Evolutionary conservation across 2,797 vertebrate genomes (phyloP).

Genomic region (Etheostoma perlongum): DNA sequence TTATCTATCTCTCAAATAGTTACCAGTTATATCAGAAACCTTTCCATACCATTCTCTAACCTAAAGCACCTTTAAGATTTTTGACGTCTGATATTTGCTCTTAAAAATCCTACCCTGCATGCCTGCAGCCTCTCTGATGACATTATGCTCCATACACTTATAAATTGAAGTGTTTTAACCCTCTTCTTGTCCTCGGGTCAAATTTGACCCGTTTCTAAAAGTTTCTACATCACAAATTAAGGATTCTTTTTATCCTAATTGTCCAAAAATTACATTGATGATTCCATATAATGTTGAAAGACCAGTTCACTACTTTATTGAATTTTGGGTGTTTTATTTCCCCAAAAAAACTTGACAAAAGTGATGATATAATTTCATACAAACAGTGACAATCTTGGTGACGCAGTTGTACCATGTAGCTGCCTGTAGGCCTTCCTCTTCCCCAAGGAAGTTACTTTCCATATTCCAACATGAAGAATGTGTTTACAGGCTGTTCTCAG

Average conservation of each 20-base stretch:
- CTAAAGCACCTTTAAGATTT: not conserved
- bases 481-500: not conserved
- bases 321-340: too few species aligned
- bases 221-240: too few species aligned
- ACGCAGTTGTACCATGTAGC: not conserved
- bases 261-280: too few species aligned
- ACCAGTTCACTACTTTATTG: too few species aligned
- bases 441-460: not conserved
- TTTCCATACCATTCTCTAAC: not conserved
- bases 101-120: not conserved
- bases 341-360: too few species aligned
- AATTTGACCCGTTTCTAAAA: too few species aligned
- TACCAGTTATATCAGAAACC: not conserved
- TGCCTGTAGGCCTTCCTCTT: not conserved
- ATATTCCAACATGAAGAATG: not conserved
- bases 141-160: not conserved
- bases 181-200: too few species aligned
- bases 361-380: too few species aligned
- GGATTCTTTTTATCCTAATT: too few species aligned
- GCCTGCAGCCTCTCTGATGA: not conserved
- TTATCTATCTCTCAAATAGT: not conserved
- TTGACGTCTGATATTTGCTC: not conserved
- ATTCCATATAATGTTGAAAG: too few species aligned
- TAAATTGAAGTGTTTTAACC: not conserved
- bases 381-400: not conserved